phyloP scores from a whole-genome alignment of 2,797 vertebrate species.

The Babyrousa celebensis region DNA sequence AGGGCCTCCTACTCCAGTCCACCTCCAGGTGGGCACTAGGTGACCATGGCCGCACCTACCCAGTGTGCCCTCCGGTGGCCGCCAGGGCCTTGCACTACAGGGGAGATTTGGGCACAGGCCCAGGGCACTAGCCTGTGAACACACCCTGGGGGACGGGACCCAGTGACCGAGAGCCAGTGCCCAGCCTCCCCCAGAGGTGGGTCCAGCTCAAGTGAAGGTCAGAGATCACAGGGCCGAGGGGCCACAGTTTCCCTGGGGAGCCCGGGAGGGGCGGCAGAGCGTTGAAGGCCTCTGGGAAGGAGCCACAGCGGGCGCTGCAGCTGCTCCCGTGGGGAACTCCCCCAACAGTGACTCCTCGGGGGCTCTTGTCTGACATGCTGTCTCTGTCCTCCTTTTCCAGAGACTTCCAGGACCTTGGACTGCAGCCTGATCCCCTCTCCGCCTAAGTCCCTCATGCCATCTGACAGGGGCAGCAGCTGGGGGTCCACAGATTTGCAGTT shows the following conservation, averaged over 20 bases:
- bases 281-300: no score
- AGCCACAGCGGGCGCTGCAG: background rate
- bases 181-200: background rate
- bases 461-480: conserved; percentile 78
- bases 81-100: background rate
- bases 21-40: background rate
- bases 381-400: conserved; percentile 85
- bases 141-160: background rate
- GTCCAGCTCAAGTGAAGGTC: background rate
- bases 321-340: background rate
- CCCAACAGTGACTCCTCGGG: fast-evolving
- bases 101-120: background rate
- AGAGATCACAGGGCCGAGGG: background rate
- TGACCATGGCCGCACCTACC: background rate
- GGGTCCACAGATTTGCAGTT: background rate
- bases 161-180: background rate
- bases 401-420: background rate
- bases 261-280: no score
- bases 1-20: background rate
- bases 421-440: conserved; percentile 87
- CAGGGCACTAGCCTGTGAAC: background rate
- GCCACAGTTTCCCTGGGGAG: background rate
- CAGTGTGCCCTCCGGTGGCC: background rate
- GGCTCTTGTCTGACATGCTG: background rate
- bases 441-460: conserved; percentile 90